Evolutionary conservation across 2,797 vertebrate species (phyloP).

Genomic region (Jordanella pulchra): DNA sequence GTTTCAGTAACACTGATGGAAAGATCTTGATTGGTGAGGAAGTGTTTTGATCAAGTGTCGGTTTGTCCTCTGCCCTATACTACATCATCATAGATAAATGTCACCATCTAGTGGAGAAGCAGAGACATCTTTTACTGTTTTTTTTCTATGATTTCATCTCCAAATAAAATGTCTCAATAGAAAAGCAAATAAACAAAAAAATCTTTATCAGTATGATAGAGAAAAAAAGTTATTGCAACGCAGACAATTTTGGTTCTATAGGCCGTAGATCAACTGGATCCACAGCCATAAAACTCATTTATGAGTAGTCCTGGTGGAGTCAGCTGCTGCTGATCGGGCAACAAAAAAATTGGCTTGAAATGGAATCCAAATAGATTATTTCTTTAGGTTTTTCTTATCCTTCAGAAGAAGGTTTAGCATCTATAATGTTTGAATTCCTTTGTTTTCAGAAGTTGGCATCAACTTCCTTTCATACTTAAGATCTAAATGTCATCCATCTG

Average conservation of each 20-base stretch:
- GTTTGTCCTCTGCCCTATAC: neutral
- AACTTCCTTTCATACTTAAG: conserved; percentile 90
- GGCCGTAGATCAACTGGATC: conserved; percentile 88
- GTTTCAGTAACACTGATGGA: neutral
- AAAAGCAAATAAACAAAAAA: too few species aligned
- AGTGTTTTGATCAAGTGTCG: neutral
- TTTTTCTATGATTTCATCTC: neutral
- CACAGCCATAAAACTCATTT: conserved; percentile 88
- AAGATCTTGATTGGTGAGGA: neutral
- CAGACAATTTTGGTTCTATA: too few species aligned
- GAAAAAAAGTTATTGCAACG: neutral
- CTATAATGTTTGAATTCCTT: conserved; percentile 90
- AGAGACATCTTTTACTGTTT: neutral
- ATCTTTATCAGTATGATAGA: neutral
- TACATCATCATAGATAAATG: conserved; percentile 36
- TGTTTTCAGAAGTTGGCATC: conserved; percentile 90
- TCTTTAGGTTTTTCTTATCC: conserved; percentile 87
- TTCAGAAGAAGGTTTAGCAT: conserved; percentile 86
- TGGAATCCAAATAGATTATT: conserved; percentile 91
- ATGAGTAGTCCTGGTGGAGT: conserved; percentile 90
- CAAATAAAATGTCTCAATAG: neutral
- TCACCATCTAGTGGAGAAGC: conserved; percentile 67
- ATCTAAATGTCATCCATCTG: conserved; percentile 92
- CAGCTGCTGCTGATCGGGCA: conserved; percentile 89
- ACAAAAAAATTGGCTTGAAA: conserved; percentile 88